Percentiles rank a stretch among this genome's conserved stretches.
Conservation (phyloP, 2,888 invertebrate genomes). For the Trissonchulus latispiculum region DNA sequence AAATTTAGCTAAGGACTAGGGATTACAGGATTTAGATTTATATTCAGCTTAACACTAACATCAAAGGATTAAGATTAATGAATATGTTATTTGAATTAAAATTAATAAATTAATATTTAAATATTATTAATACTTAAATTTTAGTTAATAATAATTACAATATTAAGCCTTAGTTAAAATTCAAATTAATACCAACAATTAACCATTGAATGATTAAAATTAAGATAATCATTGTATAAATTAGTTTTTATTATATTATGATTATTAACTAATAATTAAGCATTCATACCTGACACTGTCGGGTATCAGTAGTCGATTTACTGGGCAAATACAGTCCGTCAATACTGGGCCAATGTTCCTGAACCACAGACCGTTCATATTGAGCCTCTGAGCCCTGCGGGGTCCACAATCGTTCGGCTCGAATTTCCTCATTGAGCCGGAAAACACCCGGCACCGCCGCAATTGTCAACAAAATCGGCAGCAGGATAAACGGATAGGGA, state of each 20-base stretch:
- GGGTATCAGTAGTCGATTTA: conserved; percentile 39
- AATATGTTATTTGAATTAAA: too few relatives aligned
- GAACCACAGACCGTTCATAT: conserved; percentile 29
- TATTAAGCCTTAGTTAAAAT: too few relatives aligned
- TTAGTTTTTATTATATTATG: too few relatives aligned
- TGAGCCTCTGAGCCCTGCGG: conserved; percentile 35
- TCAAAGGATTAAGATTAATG: too few relatives aligned
- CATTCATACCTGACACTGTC: conserved; percentile 38
- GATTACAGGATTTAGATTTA: too few relatives aligned
- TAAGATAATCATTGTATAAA: too few relatives aligned
- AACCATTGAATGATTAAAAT: too few relatives aligned
- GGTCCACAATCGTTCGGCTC: conserved; percentile 42
- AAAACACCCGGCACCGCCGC: conserved; percentile 28
- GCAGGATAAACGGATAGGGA: conserved; percentile 16
- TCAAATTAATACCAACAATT: too few relatives aligned
- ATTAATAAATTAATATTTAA: too few relatives aligned
- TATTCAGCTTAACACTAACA: too few relatives aligned
- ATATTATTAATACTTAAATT: not conserved
- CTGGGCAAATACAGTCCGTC: conserved; percentile 41
- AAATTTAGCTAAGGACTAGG: too few relatives aligned
- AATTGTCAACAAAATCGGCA: conserved; percentile 36
- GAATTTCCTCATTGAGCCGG: conserved; percentile 26
- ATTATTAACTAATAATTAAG: conserved; percentile 25
- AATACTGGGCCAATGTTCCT: conserved; percentile 40
- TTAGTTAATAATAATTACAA: too few relatives aligned